These are phyloP conservation scores for Corythoichthys intestinalis DNA, from an alignment of 2,113 vertebrate species.

Conservation along the genomic window DNA sequence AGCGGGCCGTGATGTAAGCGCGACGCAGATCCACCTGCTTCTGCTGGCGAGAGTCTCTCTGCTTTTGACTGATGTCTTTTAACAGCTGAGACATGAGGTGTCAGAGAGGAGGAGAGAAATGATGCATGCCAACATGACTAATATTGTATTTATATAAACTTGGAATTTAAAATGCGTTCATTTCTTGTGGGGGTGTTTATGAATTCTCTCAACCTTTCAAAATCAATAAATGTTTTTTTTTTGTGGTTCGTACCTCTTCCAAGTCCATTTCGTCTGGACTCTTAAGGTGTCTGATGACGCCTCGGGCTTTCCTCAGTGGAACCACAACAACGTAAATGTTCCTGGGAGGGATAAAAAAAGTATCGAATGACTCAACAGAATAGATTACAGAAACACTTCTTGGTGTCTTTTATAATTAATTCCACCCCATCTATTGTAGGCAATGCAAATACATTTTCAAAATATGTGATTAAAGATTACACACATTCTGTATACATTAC, in stretches of 20 bases:
- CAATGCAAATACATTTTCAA: too few species aligned
- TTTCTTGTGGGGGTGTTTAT: slow-evolving; percentile 17
- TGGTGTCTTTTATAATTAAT: slow-evolving; percentile 2
- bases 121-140: slow-evolving; percentile 27
- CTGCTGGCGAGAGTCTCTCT: slow-evolving; percentile 83
- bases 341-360: slow-evolving; percentile 64
- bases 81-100: slow-evolving; percentile 72
- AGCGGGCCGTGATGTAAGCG: slow-evolving; percentile 91
- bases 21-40: slow-evolving; percentile 85
- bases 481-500: too few species aligned
- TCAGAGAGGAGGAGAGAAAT: slow-evolving; percentile 14
- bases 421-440: neutral
- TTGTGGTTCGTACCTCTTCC: slow-evolving; percentile 81
- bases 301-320: slow-evolving; percentile 83
- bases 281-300: slow-evolving; percentile 80
- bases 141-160: slow-evolving; percentile 9
- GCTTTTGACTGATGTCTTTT: slow-evolving; percentile 84
- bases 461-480: too few species aligned
- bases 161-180: neutral
- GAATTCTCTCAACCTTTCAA: slow-evolving; percentile 24
- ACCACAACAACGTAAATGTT: slow-evolving; percentile 94
- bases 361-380: slow-evolving; percentile 10
- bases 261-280: slow-evolving; percentile 97
- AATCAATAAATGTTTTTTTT: slow-evolving; percentile 20
- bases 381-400: slow-evolving; percentile 5